phyloP scores from a whole-genome alignment of 2,113 vertebrate species.

The Coregonus clupeaformis region DNA sequence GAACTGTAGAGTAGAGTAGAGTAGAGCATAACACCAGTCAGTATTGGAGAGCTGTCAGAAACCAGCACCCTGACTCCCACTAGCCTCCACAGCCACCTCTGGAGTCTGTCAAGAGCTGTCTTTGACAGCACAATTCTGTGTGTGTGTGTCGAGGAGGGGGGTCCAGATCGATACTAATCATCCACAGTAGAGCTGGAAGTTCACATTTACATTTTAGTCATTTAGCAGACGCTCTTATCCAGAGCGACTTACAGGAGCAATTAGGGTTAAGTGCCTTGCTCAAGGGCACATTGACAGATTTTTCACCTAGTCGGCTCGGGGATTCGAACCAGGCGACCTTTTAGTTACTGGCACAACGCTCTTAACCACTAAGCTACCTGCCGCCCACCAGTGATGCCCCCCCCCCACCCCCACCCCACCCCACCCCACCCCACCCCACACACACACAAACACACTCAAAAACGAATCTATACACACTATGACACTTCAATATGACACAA shows the following conservation, averaged over 20 bases:
- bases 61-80: constrained; percentile 48
- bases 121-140: constrained; percentile 16
- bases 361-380: no score
- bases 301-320: no score
- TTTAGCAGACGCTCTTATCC: no score
- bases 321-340: no score
- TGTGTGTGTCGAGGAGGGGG: constrained; percentile 20
- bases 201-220: no score
- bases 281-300: no score
- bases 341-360: no score
- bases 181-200: constrained; percentile 58
- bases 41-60: constrained; percentile 68
- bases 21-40: constrained; percentile 32
- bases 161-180: constrained; percentile 73
- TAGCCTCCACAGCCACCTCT: constrained; percentile 37
- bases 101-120: no score
- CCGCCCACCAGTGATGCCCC: constrained; percentile 39
- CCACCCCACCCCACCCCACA: no score
- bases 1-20: constrained; percentile 24
- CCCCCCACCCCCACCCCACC: background rate
- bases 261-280: no score
- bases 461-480: constrained; percentile 43
- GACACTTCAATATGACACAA: constrained; percentile 29
- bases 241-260: no score
- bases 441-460: constrained; percentile 30